Conservation (phyloP, 2,888 invertebrate species). For the Rhorus exstirpatorius region DNA sequence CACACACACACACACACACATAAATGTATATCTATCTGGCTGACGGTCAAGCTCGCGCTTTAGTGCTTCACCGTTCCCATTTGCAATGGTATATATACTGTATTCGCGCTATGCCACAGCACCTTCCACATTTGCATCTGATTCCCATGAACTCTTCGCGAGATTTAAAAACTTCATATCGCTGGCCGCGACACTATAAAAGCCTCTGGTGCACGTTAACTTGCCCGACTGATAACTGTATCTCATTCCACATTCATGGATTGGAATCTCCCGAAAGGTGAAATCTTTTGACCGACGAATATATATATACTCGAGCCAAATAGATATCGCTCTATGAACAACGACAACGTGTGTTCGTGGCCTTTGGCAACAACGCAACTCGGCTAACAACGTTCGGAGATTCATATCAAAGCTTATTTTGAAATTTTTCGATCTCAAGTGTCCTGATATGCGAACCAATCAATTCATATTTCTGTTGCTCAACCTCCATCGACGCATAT, state of each 20-base stretch:
- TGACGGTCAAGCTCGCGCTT: conserved; percentile 52
- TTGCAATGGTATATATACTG: conserved; percentile 35
- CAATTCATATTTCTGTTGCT: no score
- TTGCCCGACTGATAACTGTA: neutral
- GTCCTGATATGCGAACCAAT: no score
- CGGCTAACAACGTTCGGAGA: no score
- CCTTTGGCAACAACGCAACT: no score
- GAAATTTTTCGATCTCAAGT: no score
- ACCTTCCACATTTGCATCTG: conserved; percentile 54
- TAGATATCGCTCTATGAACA: no score
- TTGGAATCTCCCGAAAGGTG: neutral
- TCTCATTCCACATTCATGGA: no score
- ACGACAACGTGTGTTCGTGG: no score
- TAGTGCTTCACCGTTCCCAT: conserved; percentile 48
- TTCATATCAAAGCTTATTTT: no score
- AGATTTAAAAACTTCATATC: conserved; percentile 3
- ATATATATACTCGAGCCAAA: no score
- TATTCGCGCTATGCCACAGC: conserved; percentile 33
- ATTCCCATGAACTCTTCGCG: conserved; percentile 60
- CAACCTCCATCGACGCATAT: no score
- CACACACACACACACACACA: conserved; percentile 11
- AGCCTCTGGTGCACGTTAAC: conserved; percentile 13
- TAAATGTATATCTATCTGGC: no score
- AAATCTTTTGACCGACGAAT: conserved; percentile 10
- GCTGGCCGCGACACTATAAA: conserved; percentile 26